Percentiles rank a stretch among this genome's conserved stretches.
These are phyloP conservation scores for Idris sp. DNA, from an alignment of 1,140 invertebrate genomes.

Conservation along the genomic window DNA sequence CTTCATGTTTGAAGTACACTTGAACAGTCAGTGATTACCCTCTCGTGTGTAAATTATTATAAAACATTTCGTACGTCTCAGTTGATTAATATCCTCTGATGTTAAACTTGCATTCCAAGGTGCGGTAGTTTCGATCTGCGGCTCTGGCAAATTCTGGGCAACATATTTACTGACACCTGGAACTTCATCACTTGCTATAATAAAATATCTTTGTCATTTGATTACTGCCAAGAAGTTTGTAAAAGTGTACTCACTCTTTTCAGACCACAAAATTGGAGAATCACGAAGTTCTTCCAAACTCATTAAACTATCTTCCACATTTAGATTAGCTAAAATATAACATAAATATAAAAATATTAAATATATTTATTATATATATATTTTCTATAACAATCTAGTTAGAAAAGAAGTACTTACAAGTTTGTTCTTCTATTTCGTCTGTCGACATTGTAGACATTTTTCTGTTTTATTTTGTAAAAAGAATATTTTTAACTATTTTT, in stretches of 20 bases:
- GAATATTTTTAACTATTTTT: no score
- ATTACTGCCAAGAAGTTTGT: no score
- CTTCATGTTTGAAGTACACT: no score
- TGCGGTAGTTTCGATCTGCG: conserved; percentile 62
- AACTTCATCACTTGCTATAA: conserved; percentile 75
- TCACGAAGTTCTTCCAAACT: conserved; percentile 89
- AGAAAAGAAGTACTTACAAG: conserved; percentile 18
- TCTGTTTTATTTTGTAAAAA: neutral
- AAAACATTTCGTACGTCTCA: no score
- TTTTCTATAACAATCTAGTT: conserved; percentile 34
- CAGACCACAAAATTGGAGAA: conserved; percentile 49
- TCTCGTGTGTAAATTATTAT: no score
- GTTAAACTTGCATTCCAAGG: conserved; percentile 72
- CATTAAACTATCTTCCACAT: conserved; percentile 83
- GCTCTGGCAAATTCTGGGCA: conserved; percentile 73
- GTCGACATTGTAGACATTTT: conserved; percentile 52
- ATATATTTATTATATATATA: neutral
- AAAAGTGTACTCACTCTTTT: conserved; percentile 45
- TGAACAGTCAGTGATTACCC: no score
- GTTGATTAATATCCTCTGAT: conserved; percentile 74
- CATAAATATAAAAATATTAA: conserved; percentile 12
- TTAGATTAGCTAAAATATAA: conserved; percentile 44
- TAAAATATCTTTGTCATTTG: conserved; percentile 59
- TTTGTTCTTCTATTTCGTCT: conserved; percentile 63
- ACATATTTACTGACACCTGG: conserved; percentile 78